Evolutionary conservation across 1,140 invertebrate genomes (phyloP).

Genomic region (Parapsyche elsis): DNA sequence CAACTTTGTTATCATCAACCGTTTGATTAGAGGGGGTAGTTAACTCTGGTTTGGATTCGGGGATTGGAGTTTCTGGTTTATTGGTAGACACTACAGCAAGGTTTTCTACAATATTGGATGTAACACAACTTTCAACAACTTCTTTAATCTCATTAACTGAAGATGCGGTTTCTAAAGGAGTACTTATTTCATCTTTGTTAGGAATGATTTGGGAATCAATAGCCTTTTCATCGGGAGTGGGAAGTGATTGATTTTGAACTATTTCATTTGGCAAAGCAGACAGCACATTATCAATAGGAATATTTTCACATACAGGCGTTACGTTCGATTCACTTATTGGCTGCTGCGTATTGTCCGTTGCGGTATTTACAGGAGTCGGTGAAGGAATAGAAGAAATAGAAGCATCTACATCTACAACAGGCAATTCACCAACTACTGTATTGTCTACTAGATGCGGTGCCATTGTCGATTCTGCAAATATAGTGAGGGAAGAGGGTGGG

Average conservation of each 20-base stretch:
- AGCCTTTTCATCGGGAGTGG: conserved; percentile 32
- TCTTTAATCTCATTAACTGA: conserved; percentile 11
- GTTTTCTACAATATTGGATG: conserved; percentile 45
- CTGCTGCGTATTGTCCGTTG: conserved; percentile 56
- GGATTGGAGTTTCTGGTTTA: conserved; percentile 24
- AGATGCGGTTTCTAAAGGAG: conserved; percentile 37
- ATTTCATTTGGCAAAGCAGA: conserved; percentile 55
- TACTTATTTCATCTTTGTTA: conserved; percentile 36
- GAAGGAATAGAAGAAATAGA: conserved; percentile 56
- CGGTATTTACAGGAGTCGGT: conserved; percentile 53
- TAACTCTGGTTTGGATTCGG: not conserved
- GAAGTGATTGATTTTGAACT: conserved; percentile 40
- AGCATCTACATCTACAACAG: conserved; percentile 51
- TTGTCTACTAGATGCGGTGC: conserved; percentile 65
- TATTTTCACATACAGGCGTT: conserved; percentile 49
- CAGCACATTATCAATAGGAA: conserved; percentile 53
- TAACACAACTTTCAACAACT: conserved; percentile 4
- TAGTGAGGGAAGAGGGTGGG: conserved; percentile 67
- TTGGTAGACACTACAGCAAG: conserved; percentile 55
- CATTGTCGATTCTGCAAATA: conserved; percentile 67
- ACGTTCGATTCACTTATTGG: conserved; percentile 47
- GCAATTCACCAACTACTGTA: conserved; percentile 53
- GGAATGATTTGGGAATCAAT: conserved; percentile 9
- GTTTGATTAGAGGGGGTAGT: conserved; percentile 13
- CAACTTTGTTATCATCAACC: conserved; percentile 28